Base-by-base conservation (phyloP, 1,140 invertebrate species). In the Pseudomyrmex flavicornis region DNA sequence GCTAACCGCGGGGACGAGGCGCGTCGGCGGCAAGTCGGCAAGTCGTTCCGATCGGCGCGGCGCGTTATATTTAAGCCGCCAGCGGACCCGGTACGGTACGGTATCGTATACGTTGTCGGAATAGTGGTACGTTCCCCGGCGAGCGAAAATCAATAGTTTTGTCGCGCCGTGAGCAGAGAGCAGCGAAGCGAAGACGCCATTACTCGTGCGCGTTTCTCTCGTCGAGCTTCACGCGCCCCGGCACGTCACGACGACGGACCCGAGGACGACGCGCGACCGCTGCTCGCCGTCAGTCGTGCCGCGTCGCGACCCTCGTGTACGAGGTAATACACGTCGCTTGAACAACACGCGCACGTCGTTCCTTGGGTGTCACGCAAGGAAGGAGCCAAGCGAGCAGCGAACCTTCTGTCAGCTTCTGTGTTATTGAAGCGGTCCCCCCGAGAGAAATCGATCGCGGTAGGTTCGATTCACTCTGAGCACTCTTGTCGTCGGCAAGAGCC, bases 381-480 rank as follows among this genome's bases (percentile, higher is more conserved):
- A 68, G 9, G 35, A 52, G 15, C 12, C 54, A 17, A 50, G 50
- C 50, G 13, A 13, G 50, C 50, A 52, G 50, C 50, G 75, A 59
- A 80, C 48, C 74, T 69, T 35, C 7, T 73, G 61, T 68, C 74
- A 35, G 83, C 59, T n/a, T 56, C n/a, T 44, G 26, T 17, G 26
- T 26, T 86, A 88, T 80, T 86, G 35, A 86, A 87, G 17, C 17
- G 73, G 84, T 85, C 75, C 82, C 89, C 35, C 17, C 17, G 17
- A 17, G 35, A 35, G 52, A 83, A 88, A 76, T 89, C 88, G 88
- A 83, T 88, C 87, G 89, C 84, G 70, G 73, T 82, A 89, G 87
- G 89, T 89, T 86, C 84, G 79, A 86, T 88, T 72, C 54, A 85
- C 77, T 76, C 85, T 75, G 77, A 26, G 17, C 13, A 70, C 35